Base-by-base conservation (phyloP, 2,888 invertebrate species). In the Dasypolia templi region DNA sequence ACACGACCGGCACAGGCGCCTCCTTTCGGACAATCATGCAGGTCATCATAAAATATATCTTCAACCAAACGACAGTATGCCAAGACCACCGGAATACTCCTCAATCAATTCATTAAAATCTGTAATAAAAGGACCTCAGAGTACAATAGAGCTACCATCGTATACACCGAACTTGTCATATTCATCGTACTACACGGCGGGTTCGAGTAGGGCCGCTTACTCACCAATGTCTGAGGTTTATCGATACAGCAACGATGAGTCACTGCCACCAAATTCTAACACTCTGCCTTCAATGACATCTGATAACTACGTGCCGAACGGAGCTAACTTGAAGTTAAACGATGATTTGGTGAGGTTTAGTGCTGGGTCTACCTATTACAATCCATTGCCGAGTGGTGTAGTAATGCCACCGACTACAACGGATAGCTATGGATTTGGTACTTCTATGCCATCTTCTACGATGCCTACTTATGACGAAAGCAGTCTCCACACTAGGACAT, bases 181-280 rank as follows among this genome's bases (percentile, higher is more conserved):
- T 89, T 93, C 95, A 55, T 93, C 96, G 64, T 95, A 95, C 90
- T 95, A 96, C 75, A 87, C 92, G 29, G 87, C 93, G 72, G 91
- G 92, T 9, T 83, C 94, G 46, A 93, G 87, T 82, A 93, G 93
- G 80, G 87, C 92, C 73, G 89, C 91, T 94, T 96, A 95, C 94
- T 95, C 96, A 94, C 92, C 95, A 58, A 92, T 95, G 90, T 81
- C 95, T 55, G 95, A 96, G 79, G 93, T 93, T 93, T 95, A 95
- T 94, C 94, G 95, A 83, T 95, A 94, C 87, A 84, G 88, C 65
- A 93, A 88, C 90, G 95, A 96, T 95, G 96, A 96, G 85, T 95
- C 95, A 95, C 84, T 95, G 89, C 91, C 93, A 78, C 89, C 91
- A 80, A 95, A 93, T 93, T 89, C 94, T 84, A 90, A 87, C 56